Base-by-base conservation (phyloP, 92 coral and sea anemone genomes). In the Porites lobata region DNA sequence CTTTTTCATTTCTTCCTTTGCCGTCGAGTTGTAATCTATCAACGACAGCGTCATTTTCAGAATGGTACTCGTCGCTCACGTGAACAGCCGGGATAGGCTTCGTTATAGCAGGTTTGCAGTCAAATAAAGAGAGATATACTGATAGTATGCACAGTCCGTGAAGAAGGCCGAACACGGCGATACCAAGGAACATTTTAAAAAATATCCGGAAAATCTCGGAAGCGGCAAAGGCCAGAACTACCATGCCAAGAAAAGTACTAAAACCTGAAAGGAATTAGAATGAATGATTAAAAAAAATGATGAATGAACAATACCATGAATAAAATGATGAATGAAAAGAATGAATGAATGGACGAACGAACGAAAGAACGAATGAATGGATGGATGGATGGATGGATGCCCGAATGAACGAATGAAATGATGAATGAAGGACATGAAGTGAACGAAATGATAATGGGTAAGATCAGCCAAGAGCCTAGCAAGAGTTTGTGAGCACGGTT, bases 241-340 rank as follows among this genome's bases (percentile, higher is more conserved):
- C 91, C 96, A 94, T 94, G 2, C 96, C 96, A 52, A 94, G 84
- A 79, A 94, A 94, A 11, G 96, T 94, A 64, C 96, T 94, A 17
- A 88, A 78, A 8, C 96, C 96, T 94, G 73, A 9, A 11, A 72
- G 11, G 29, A 26, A 68, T 21, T 19, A 74, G 64, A 15, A 38
- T 20, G 56, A 20, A 18, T 8, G n/a, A 19, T 9, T 8, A 43
- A 11, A 47, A n/a, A 4, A 47, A 56, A 8, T 32, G 20, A 56
- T 43, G 53, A 72, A 10, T 56, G 47, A 38, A 38, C 4, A 38
- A 38, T 3, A 38, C 47, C 5, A 38, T 38, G 47, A 38, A 4
- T 38, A 38, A 38, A 38, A 38, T 38, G 47, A 38, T 38, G 47
- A 38, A 38, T 38, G 47, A 38, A 38, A 38, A 38, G 47, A 38